Evolutionary conservation across 2,797 vertebrate genomes (phyloP).

Genomic region (Lacerta viridis): DNA sequence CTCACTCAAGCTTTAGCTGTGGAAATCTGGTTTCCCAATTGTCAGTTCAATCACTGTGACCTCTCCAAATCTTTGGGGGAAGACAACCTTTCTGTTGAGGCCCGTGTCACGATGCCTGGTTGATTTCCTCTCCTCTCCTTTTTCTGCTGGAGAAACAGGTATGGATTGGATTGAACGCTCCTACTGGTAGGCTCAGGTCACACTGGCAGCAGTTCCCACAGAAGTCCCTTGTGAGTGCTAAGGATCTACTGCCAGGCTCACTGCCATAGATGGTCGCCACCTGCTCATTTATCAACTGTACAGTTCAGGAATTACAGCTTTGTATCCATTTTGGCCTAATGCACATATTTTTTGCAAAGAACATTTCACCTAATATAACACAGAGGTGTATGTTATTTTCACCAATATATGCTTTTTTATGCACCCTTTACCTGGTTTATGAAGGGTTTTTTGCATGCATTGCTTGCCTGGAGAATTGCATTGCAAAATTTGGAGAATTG

Average conservation of each 20-base stretch:
- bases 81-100: not conserved
- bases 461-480: too few species aligned
- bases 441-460: too few species aligned
- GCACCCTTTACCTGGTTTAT: too few species aligned
- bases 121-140: not conserved
- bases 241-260: not conserved
- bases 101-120: not conserved
- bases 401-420: too few species aligned
- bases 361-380: too few species aligned
- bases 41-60: not conserved
- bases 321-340: too few species aligned
- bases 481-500: too few species aligned
- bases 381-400: too few species aligned
- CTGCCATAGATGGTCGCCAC: too few species aligned
- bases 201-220: not conserved
- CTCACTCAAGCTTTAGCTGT: not conserved
- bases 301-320: not conserved
- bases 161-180: not conserved
- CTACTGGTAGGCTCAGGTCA: not conserved
- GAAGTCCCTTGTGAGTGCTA: not conserved
- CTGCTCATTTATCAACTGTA: not conserved
- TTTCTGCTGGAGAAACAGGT: not conserved
- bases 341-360: too few species aligned
- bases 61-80: not conserved
- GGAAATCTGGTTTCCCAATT: constrained; percentile 33